Conservation (phyloP, 2,113 vertebrate genomes). For the Urocolius indicus region DNA sequence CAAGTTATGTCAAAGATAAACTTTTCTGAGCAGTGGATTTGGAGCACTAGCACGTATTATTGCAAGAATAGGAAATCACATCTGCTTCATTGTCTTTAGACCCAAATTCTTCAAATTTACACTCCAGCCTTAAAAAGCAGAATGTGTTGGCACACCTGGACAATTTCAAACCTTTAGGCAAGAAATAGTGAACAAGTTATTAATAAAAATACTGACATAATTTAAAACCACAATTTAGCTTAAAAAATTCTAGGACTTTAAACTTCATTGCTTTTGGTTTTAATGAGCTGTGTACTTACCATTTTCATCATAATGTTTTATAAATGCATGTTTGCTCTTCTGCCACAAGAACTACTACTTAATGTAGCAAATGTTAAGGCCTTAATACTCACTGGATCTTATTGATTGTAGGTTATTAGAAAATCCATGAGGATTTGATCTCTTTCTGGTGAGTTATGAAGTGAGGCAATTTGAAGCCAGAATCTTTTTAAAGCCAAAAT, state of each 20-base stretch:
- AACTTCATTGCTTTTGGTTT: neutral
- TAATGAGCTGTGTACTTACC: neutral
- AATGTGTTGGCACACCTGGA: neutral
- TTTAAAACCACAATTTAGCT: neutral
- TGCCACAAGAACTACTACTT: neutral
- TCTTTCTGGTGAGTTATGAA: neutral
- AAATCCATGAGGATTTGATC: constrained; percentile 20
- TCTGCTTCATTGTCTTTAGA: neutral
- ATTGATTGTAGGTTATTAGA: constrained; percentile 26
- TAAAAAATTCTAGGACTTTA: neutral
- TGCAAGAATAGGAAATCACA: neutral
- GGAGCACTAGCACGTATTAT: rapidly evolving
- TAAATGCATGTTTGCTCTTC: neutral
- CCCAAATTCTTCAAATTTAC: neutral
- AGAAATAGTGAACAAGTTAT: neutral
- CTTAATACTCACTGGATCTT: neutral
- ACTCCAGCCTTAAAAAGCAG: neutral
- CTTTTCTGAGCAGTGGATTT: neutral
- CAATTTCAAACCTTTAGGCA: neutral
- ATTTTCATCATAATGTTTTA: neutral
- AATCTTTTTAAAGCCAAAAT: neutral
- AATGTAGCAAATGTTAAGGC: neutral
- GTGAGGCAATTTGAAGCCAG: neutral
- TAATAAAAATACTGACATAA: neutral
- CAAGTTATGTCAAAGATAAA: neutral